Evolutionary conservation across 64 coral and sea anemone species (phyloP).

Genomic region (Montipora sp.): DNA sequence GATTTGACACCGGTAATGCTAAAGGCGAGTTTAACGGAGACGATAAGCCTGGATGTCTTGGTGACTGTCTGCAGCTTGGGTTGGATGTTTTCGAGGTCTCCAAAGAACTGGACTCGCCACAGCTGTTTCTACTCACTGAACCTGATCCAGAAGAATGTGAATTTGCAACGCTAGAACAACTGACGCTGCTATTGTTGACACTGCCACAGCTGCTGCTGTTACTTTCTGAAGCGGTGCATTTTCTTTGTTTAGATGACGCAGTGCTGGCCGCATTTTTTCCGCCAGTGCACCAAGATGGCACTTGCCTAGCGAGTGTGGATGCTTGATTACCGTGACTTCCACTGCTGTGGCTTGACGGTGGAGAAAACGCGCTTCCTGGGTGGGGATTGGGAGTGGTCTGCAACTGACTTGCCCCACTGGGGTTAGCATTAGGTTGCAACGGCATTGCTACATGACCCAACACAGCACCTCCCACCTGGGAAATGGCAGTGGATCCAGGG

Average conservation of each 20-base stretch:
- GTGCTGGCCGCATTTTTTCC: background rate
- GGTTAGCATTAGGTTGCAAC: background rate
- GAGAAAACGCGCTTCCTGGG: conserved; percentile 29
- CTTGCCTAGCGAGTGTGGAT: background rate
- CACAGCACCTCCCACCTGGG: background rate
- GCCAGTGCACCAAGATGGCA: conserved; percentile 13
- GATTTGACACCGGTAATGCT: background rate
- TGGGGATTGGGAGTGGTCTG: background rate
- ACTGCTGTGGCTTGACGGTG: conserved; percentile 15
- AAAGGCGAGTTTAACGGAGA: conserved; percentile 30
- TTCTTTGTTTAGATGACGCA: background rate
- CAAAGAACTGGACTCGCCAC: conserved; percentile 3
- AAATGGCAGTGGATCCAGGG: background rate
- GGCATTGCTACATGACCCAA: conserved; percentile 25
- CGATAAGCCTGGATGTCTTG: conserved; percentile 2
- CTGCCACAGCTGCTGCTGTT: background rate
- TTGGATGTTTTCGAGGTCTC: conserved; percentile 11
- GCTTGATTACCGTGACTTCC: conserved; percentile 4
- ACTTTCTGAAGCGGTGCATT: conserved; percentile 16
- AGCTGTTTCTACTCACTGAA: background rate
- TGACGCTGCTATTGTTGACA: background rate
- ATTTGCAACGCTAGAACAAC: conserved; percentile 5
- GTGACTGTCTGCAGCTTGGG: background rate
- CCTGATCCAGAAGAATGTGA: background rate
- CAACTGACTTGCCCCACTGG: background rate